phyloP scores from a whole-genome alignment of 2,113 vertebrate genomes.

The Pholis gunnellus region DNA sequence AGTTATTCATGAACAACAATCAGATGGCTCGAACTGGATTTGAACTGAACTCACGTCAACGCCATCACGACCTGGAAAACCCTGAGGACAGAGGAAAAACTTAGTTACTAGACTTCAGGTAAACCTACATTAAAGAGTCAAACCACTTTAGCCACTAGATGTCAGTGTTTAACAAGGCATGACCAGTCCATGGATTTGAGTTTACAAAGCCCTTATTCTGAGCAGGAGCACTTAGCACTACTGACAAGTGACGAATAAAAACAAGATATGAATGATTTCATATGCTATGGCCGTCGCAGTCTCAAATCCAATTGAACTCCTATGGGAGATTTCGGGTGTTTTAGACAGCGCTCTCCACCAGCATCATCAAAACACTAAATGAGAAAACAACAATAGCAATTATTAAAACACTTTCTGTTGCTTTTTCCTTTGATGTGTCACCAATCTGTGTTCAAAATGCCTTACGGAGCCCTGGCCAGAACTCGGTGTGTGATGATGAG shows the following conservation, averaged over 20 bases:
- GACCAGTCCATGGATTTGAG: no score
- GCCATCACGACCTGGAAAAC: constrained; percentile 86
- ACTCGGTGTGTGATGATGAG: background rate
- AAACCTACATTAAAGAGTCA: background rate
- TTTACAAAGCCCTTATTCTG: background rate
- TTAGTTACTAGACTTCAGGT: background rate
- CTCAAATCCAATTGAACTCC: background rate
- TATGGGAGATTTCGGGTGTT: background rate
- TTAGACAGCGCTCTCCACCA: background rate
- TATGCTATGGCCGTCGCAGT: background rate
- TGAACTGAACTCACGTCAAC: constrained; percentile 80
- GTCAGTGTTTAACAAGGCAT: constrained; percentile 61
- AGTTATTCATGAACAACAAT: background rate
- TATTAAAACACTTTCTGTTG: background rate
- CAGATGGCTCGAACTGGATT: background rate
- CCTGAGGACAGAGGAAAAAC: constrained; percentile 73
- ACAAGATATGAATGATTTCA: background rate
- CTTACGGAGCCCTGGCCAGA: background rate
- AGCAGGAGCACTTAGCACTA: background rate
- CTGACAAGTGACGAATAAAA: background rate
- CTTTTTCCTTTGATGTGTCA: constrained; percentile 4
- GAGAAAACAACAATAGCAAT: background rate
- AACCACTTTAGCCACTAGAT: constrained; percentile 66
- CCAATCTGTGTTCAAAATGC: background rate
- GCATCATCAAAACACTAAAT: background rate